Conservation (phyloP, 2,888 invertebrate genomes). For the Heterodera filipjevi region DNA sequence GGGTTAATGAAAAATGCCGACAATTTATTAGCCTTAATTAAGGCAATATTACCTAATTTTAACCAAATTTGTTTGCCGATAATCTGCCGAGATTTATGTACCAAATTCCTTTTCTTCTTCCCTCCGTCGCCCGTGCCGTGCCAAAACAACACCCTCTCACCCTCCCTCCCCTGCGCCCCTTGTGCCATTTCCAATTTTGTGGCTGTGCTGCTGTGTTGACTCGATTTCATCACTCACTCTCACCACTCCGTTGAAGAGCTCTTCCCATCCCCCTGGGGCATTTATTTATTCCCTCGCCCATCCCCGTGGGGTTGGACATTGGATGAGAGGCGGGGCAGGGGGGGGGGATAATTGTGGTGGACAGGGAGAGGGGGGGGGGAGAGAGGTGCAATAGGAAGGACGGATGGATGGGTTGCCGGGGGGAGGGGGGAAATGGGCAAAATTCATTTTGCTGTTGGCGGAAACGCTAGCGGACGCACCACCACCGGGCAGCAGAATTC, state of each 20-base stretch:
- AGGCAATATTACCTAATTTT: too few relatives aligned
- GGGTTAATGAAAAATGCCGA: too few relatives aligned
- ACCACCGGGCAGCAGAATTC: background rate
- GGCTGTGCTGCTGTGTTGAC: conserved; percentile 8
- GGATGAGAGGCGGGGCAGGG: background rate
- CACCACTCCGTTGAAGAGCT: background rate
- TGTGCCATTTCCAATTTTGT: conserved; percentile 1
- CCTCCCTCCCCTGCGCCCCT: background rate
- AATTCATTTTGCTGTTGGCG: conserved; percentile 15
- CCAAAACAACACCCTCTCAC: background rate
- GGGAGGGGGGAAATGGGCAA: conserved; percentile 5
- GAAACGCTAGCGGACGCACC: conserved; percentile 1
- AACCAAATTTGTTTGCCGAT: background rate
- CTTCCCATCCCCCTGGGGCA: conserved; percentile 1
- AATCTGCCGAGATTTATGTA: background rate
- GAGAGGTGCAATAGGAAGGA: background rate
- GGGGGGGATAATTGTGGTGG: background rate
- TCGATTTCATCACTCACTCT: conserved; percentile 29
- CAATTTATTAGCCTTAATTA: too few relatives aligned
- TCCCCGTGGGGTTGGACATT: background rate
- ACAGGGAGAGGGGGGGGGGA: background rate
- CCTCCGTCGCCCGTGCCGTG: background rate
- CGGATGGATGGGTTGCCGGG: background rate
- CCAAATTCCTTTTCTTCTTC: background rate
- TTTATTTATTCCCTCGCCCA: conserved; percentile 13